Base-by-base conservation (phyloP, 2,113 vertebrate species). In the Struthio camelus region DNA sequence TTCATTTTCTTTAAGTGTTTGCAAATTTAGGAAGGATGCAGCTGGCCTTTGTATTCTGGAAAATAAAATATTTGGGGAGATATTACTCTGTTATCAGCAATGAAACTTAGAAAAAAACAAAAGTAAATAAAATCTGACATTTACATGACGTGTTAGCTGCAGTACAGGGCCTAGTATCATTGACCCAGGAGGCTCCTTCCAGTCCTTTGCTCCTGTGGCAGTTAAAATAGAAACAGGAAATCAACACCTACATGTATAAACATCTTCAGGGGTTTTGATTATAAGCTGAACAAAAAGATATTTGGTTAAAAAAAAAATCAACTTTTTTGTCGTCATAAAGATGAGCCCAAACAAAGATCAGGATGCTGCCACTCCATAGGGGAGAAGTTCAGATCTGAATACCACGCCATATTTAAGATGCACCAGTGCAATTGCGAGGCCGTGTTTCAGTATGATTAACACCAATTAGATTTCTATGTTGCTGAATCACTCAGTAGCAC, bases 1-100 rank as follows among this genome's bases (percentile, higher is more conserved):
- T 96, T 91, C 90, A 86, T 92, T 81, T 89, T 77, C 69, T 91
- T 89, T 78, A 84, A 80, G 87, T 89, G 27, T 83, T 88, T 96
- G 92, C 85, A 94, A 93, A 96, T 97, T 62, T 62, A 67, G 78
- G 50, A 89, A 67, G 48, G 82, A 76, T 38, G 67, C 59, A 75
- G 87, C 58, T 80, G 67, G 85, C 82, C 82, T 91, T 95, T 93
- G 73, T 69, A 78, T 89, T 50, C 30, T 40, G 42, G 36, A 78
- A 66, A 90, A 73, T 67, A 82, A 90, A 82, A 42, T 34, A 78
- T 76, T 61, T 75, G 30, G 40, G 67, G 69, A 76, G 25, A 85
- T 69, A 73, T 58, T 80, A 36, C 75, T 69, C 75, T 85, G 62
- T 53, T 89, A 89, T 46, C 46, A 85, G 67, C 46, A 54, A 61